Evolutionary conservation across 2,113 vertebrate species (phyloP), one percentile per base, ranked within the genome.

Genomic region (Notarius lentiginosus): DNA sequence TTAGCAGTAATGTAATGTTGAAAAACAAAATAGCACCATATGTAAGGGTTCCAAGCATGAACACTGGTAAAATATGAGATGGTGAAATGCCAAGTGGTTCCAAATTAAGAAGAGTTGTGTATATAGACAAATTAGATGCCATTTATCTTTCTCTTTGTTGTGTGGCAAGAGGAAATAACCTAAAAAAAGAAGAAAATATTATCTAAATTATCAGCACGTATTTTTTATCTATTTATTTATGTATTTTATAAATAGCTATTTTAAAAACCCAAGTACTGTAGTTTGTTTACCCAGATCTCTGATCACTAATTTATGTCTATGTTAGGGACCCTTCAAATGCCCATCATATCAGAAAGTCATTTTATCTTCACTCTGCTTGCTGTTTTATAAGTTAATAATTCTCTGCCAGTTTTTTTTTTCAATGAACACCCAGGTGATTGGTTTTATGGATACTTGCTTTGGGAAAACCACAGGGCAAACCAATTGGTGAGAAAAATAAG

Each of bases 81-180:
- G 41, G 41, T 41, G 41, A 41, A 92, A 94, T 72, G 0, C 27
- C 82, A 30, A 94, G 63, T 24, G 90, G 10, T 73, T 87, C 80
- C 86, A 93, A 15, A 10, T 66, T 89, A 2, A 93, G 84, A 9
- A 90, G 9, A 2, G 70, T 55, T 12, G 5, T 4, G n/a, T 75
- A 47, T 27, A 73, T 81, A 86, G 80, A 87, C 2, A 70, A 20
- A 34, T 87, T 86, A 24, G 66, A 65, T 49, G 89, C 87, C 49
- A 30, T 41, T 90, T n/a, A 17, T 73, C 34, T 58, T 22, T 27
- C 12, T 15, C 4, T 10, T 55, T 20, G 17, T 72, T 34, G 4
- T 61, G 1, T 41, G 4, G 9, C 41, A 41, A 4, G 41, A 41
- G 41, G 41, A 41, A 41, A 41, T 41, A 10, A 27, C 76, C 49